phyloP scores from a whole-genome alignment of 2,888 invertebrate species.

The Lasioglossum villosulum region DNA sequence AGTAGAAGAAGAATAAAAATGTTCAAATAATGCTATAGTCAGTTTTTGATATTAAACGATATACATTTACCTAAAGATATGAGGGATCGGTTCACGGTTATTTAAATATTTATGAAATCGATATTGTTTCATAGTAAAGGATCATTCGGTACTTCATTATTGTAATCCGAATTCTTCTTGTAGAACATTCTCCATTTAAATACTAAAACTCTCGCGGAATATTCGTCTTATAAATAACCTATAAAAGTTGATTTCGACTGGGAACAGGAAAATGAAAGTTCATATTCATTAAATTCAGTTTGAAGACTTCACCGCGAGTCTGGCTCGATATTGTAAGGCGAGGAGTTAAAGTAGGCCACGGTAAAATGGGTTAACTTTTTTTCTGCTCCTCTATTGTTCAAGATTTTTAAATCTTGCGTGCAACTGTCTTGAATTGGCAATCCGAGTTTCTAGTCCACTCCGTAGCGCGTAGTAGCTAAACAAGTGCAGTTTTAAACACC shows the following conservation, averaged over 20 bases:
- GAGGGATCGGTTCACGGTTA: neutral
- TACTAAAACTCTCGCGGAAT: neutral
- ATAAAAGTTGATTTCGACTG: neutral
- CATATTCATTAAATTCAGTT: conserved; percentile 4
- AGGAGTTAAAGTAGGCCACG: conserved; percentile 2
- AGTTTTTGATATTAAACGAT: neutral
- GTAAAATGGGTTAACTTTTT: neutral
- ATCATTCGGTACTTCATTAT: neutral
- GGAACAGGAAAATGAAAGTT: neutral
- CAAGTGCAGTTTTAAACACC: neutral
- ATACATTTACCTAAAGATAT: neutral
- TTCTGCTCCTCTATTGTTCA: neutral
- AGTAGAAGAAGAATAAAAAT: neutral
- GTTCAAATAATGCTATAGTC: neutral
- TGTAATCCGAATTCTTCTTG: neutral
- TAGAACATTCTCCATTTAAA: neutral
- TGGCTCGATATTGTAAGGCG: neutral
- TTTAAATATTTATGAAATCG: neutral
- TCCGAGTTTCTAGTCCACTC: neutral
- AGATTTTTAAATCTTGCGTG: neutral
- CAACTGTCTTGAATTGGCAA: neutral
- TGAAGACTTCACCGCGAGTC: neutral
- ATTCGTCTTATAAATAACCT: neutral
- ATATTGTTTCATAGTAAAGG: neutral
- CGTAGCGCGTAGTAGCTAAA: neutral